A percentile compares a stretch with the other conserved stretches of the same genome.
Evolutionary conservation across 2,113 vertebrate species (phyloP).

Genomic region (Fregata magnificens): DNA sequence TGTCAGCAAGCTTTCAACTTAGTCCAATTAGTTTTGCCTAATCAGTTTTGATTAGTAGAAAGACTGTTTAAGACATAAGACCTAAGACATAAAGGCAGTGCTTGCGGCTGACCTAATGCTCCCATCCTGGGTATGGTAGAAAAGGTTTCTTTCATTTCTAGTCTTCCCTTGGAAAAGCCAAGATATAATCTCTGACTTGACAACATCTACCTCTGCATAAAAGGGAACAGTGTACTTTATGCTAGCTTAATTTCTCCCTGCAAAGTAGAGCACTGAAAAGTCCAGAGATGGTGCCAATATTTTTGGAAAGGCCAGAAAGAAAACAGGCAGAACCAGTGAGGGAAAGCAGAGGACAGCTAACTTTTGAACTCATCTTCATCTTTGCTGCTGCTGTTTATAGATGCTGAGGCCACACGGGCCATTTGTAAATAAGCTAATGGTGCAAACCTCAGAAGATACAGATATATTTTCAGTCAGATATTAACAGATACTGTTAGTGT

Average conservation of each 20-base stretch:
- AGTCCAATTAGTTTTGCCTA: neutral
- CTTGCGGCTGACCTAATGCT: neutral
- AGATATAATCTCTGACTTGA: neutral
- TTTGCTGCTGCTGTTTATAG: neutral
- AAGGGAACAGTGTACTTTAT: neutral
- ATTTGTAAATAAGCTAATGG: neutral
- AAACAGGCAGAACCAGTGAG: neutral
- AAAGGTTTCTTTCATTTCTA: neutral
- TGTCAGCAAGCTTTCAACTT: neutral
- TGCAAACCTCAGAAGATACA: neutral
- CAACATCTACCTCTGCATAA: neutral
- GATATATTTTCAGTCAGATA: neutral
- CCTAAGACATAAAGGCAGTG: neutral
- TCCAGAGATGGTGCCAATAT: neutral
- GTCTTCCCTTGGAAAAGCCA: neutral
- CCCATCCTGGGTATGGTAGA: neutral
- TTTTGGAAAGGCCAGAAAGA: neutral
- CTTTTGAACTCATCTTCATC: neutral
- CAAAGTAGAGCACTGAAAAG: neutral
- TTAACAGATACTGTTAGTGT: neutral
- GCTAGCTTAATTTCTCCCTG: neutral
- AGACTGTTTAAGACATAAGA: neutral
- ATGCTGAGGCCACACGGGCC: neutral
- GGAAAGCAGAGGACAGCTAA: neutral
- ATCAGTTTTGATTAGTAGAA: neutral